Evolutionary conservation across 2,888 invertebrate genomes (phyloP), one percentile per base, ranked within the genome.

Genomic region (Tenthredo distinguenda): DNA sequence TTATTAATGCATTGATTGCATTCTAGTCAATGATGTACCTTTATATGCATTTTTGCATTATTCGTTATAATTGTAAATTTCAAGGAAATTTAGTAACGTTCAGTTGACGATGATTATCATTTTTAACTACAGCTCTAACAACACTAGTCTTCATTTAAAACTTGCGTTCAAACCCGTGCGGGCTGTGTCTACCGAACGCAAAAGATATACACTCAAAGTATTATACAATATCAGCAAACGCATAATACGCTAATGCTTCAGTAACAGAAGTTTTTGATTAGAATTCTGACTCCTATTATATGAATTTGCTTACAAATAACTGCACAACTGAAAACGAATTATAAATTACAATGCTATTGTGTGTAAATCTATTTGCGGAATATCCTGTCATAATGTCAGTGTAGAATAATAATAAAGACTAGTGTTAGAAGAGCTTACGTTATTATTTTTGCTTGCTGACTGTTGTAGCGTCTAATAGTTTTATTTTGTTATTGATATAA

Each of bases 391-490:
- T 68, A 34, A 68, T 68, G 18, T 18, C 6, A 34, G 18, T 40
- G 43, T 40, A 74, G 21, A 40, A n/a, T 74, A 47, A 21, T 74
- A 47, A 68, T 47, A 71, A 83, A 83, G 43, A 68, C 83, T 83
- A 68, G 47, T 83, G 68, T 83, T 83, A 50, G 15, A 65, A 83
- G 83, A 83, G 71, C 68, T 83, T 68, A 83, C 89, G 89, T 89
- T 89, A 90, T 87, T 89, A 90, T 90, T 91, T 90, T 90, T 89
- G 91, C 92, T 93, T 92, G 91, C 92, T 92, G 91, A 92, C 91
- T 93, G 92, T 93, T 93, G 91, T 93, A 92, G 90, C 89, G 87
- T 91, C 90, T 91, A 87, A 92, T 92, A 92, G 90, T 91, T 92
- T 91, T 92, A 92, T 92, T 92, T 92, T 92, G 90, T 92, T 91